Conservation (phyloP, 2,888 invertebrate species). For the Pyrgus malvae region DNA sequence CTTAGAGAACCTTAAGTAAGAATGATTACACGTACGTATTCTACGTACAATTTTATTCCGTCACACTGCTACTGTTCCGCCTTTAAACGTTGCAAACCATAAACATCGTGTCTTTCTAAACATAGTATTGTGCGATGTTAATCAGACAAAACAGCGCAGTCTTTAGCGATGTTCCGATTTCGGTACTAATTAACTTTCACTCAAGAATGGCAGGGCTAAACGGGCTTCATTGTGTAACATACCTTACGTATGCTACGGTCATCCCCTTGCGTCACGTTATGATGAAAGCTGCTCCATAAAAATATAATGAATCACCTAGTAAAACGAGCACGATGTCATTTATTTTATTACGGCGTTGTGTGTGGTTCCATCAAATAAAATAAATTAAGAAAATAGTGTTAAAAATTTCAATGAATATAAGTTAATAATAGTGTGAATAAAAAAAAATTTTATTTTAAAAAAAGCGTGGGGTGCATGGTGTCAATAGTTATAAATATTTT, state of each 20-base stretch:
- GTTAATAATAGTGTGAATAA: too few relatives aligned
- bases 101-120: slow-evolving; percentile 8
- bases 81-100: background rate
- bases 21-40: too few relatives aligned
- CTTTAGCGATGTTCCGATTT: slow-evolving; percentile 42
- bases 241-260: slow-evolving; percentile 11
- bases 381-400: too few relatives aligned
- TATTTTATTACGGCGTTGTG: slow-evolving; percentile 7
- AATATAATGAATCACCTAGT: slow-evolving; percentile 19
- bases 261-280: slow-evolving; percentile 19
- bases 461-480: too few relatives aligned
- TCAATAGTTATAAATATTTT: too few relatives aligned
- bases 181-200: slow-evolving; percentile 62
- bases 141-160: slow-evolving; percentile 38
- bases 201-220: slow-evolving; percentile 45
- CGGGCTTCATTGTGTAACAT: slow-evolving; percentile 34
- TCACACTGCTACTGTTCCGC: slow-evolving; percentile 3
- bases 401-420: too few relatives aligned
- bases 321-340: slow-evolving; percentile 10
- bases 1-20: too few relatives aligned
- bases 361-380: too few relatives aligned
- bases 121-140: slow-evolving; percentile 38
- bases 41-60: background rate
- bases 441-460: too few relatives aligned
- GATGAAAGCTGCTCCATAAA: slow-evolving; percentile 16